phyloP scores from a whole-genome alignment of 2,797 vertebrate species.

The Paguma larvata region DNA sequence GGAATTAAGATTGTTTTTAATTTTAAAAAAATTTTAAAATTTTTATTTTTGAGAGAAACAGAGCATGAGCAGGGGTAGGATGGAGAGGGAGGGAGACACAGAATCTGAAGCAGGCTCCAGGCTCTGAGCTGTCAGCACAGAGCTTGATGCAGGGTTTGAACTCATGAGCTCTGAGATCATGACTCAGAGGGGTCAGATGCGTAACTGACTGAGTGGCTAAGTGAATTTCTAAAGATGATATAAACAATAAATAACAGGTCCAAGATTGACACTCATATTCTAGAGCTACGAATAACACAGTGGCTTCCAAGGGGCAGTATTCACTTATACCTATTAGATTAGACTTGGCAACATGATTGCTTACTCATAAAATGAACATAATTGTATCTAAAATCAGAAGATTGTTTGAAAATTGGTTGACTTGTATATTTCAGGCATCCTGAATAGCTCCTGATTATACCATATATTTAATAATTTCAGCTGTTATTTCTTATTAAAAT shows the following conservation, averaged over 20 bases:
- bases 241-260: not conserved
- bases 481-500: not conserved
- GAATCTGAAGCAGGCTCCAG: too few species aligned
- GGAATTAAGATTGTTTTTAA: not conserved
- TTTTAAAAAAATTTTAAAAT: too few species aligned
- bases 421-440: not conserved
- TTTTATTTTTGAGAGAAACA: too few species aligned
- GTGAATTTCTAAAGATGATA: not conserved
- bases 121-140: too few species aligned
- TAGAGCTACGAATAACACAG: not conserved
- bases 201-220: not conserved
- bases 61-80: too few species aligned
- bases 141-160: too few species aligned
- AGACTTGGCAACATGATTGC: not conserved
- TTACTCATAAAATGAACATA: not conserved
- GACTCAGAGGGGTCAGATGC: too few species aligned
- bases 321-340: not conserved
- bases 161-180: too few species aligned
- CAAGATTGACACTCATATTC: not conserved
- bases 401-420: constrained; percentile 5
- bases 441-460: not conserved
- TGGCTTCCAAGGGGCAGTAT: not conserved
- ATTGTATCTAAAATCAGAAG: not conserved
- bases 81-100: too few species aligned
- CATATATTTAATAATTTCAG: not conserved